Conservation (phyloP, 2,888 invertebrate species). For the Caenorhabditis macrosperma region DNA sequence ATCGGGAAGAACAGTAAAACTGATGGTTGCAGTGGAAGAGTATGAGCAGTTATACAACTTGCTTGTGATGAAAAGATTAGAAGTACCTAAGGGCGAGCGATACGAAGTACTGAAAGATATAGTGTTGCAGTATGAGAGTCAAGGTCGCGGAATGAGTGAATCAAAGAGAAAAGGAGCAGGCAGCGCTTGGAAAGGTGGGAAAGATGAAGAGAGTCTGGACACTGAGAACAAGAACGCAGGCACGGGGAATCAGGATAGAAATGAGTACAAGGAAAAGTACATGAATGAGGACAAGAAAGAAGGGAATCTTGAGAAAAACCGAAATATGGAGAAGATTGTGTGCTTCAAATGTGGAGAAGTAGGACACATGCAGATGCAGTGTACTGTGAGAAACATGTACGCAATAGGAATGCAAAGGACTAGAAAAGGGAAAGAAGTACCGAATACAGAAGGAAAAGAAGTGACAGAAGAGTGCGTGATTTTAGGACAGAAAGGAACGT, state of each 20-base stretch:
- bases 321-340: not conserved
- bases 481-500: not conserved
- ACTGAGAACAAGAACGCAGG: not conserved
- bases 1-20: not conserved
- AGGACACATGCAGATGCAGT: not conserved
- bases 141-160: no score
- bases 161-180: no score
- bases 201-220: not conserved
- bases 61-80: no score
- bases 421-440: not conserved
- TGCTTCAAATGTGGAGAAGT: not conserved
- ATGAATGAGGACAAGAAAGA: no score
- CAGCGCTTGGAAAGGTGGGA: no score
- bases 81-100: no score
- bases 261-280: no score
- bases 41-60: no score
- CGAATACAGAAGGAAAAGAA: not conserved
- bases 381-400: not conserved
- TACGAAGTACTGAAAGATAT: no score
- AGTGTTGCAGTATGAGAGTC: no score
- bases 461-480: not conserved
- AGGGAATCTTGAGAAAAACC: no score
- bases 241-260: no score
- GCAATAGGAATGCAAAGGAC: not conserved
- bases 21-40: not conserved